Conservation (phyloP, 2,888 invertebrate genomes). For the Diaprepes abbreviatus region DNA sequence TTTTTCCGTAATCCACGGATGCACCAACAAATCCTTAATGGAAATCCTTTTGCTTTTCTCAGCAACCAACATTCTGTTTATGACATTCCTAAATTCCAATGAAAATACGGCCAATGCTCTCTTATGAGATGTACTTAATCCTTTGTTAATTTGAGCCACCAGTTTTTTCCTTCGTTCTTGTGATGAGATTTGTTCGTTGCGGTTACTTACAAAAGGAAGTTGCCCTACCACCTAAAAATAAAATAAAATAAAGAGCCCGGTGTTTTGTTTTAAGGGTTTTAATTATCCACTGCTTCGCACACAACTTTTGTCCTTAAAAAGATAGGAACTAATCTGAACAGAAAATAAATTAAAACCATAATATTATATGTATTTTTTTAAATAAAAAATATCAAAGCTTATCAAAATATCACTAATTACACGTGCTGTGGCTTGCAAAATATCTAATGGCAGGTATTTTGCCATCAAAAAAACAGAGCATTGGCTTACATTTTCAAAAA, state of each 20-base stretch:
- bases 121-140: slow-evolving; percentile 73
- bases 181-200: slow-evolving; percentile 65
- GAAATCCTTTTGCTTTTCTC: slow-evolving; percentile 71
- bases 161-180: slow-evolving; percentile 74
- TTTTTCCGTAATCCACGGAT: slow-evolving; percentile 73
- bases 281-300: too few species aligned
- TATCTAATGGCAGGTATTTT: too few species aligned
- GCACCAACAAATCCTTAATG: slow-evolving; percentile 71
- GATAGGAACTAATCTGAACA: too few species aligned
- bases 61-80: slow-evolving; percentile 71
- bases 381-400: too few species aligned
- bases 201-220: slow-evolving; percentile 74
- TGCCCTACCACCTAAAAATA: slow-evolving; percentile 71
- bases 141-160: slow-evolving; percentile 77
- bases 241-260: not conserved
- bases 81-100: slow-evolving; percentile 67
- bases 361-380: too few species aligned
- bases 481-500: too few species aligned
- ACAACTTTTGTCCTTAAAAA: too few species aligned
- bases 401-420: too few species aligned
- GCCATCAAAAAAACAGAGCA: too few species aligned
- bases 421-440: too few species aligned
- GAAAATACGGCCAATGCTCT: slow-evolving; percentile 69
- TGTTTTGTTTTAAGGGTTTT: too few species aligned
- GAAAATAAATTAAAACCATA: too few species aligned